These are phyloP conservation scores for Lagria hirta DNA, from an alignment of 2,888 invertebrate species.

Conservation along the genomic window DNA sequence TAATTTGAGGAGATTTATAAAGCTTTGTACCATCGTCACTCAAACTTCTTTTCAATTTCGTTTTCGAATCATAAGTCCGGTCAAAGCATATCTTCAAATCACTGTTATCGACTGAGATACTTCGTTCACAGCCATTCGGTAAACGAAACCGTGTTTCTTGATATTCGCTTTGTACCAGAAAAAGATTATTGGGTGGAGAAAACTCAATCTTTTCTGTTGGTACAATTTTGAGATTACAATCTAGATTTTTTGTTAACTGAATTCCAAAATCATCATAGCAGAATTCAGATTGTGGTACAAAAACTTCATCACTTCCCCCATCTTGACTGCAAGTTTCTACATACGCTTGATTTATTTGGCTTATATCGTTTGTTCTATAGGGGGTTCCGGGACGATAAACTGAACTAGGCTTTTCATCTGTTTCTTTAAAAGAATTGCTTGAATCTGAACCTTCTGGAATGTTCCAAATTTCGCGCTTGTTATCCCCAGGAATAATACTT, in stretches of 20 bases:
- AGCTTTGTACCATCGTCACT: constrained; percentile 37
- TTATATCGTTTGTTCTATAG: constrained; percentile 27
- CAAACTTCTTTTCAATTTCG: constrained; percentile 35
- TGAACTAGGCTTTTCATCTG: constrained; percentile 31
- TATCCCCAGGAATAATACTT: constrained; percentile 34
- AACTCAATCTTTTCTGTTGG: constrained; percentile 35
- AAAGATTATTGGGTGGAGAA: constrained; percentile 45
- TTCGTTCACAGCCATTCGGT: constrained; percentile 19
- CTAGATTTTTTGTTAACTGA: constrained; percentile 24
- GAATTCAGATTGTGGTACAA: constrained; percentile 36
- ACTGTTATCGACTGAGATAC: constrained; percentile 19
- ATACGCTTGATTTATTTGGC: constrained; percentile 31
- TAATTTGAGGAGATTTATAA: constrained; percentile 18
- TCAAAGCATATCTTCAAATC: constrained; percentile 28
- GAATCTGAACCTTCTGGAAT: constrained; percentile 54
- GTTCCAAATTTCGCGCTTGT: constrained; percentile 55
- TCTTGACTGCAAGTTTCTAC: constrained; percentile 32
- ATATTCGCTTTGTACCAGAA: constrained; percentile 42
- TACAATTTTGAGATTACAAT: constrained; percentile 19
- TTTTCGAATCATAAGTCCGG: constrained; percentile 30
- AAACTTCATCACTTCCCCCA: constrained; percentile 45
- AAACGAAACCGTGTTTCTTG: too few species aligned
- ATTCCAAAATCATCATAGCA: constrained; percentile 25
- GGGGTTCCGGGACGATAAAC: constrained; percentile 37
- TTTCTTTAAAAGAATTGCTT: constrained; percentile 34